A percentile compares a stretch with the other conserved stretches of the same genome.
These are phyloP conservation scores for Adelphocoris suturalis DNA, from an alignment of 2,888 invertebrate species.

Conservation along the genomic window DNA sequence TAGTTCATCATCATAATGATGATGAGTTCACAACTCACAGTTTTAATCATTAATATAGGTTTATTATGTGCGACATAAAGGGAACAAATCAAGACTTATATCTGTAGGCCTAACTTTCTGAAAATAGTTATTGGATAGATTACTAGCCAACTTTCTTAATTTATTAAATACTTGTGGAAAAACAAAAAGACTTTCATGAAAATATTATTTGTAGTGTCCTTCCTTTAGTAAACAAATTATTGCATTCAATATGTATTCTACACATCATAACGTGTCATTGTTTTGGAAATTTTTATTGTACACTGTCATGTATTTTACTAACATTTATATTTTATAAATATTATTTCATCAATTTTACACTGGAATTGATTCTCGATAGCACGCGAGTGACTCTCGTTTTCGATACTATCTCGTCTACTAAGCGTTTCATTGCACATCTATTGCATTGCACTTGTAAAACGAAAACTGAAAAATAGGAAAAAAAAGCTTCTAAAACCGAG, in stretches of 20 bases:
- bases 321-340: background rate
- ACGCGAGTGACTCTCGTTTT: background rate
- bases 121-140: constrained; percentile 30
- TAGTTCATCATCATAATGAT: background rate
- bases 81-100: constrained; percentile 68
- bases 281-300: background rate
- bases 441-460: background rate
- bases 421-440: constrained; percentile 1
- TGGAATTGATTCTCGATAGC: constrained; percentile 17
- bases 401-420: constrained; percentile 3
- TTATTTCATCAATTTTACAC: background rate
- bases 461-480: background rate
- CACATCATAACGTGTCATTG: background rate
- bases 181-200: background rate
- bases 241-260: background rate
- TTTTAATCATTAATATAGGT: background rate
- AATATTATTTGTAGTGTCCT: background rate
- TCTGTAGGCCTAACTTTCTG: constrained; percentile 54
- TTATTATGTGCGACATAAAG: constrained; percentile 46
- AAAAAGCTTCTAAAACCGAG: background rate
- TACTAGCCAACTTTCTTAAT: background rate
- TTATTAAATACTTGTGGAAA: background rate
- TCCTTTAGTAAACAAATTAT: background rate
- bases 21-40: background rate
- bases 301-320: background rate